Evolutionary conservation across 2,113 vertebrate genomes (phyloP).

Genomic region (Lota lota): DNA sequence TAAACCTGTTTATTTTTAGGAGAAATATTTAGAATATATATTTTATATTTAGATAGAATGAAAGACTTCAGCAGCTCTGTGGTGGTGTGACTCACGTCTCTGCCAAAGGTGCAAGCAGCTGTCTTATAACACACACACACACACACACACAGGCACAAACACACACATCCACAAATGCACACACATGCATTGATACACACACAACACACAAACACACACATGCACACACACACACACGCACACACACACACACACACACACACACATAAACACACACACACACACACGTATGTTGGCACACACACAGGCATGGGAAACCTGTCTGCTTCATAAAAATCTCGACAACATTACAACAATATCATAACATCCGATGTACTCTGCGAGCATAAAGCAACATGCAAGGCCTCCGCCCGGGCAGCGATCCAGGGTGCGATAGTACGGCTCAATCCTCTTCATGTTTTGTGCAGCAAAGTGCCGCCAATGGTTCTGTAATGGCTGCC

Average conservation of each 20-base stretch:
- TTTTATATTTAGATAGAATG: constrained; percentile 63
- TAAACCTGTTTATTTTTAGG: constrained; percentile 73
- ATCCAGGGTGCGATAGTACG: constrained; percentile 53
- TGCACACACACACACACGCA: neutral
- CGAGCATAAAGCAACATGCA: constrained; percentile 43
- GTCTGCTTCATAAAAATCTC: constrained; percentile 8
- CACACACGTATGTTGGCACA: neutral
- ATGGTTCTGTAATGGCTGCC: constrained; percentile 51
- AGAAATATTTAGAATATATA: constrained; percentile 59
- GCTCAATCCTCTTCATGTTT: constrained; percentile 49
- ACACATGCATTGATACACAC: neutral
- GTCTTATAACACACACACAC: constrained; percentile 11
- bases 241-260: constrained; percentile 10
- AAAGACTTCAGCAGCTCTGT: constrained; percentile 53
- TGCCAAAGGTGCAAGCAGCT: constrained; percentile 38
- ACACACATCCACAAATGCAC: neutral
- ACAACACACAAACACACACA: neutral
- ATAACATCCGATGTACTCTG: constrained; percentile 58
- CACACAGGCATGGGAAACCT: constrained; percentile 8
- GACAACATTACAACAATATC: constrained; percentile 14
- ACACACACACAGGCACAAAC: no score
- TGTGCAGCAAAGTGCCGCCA: constrained; percentile 28
- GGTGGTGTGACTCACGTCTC: constrained; percentile 35
- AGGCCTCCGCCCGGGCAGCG: constrained; percentile 49
- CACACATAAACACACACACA: neutral